Percentiles rank a stretch among this genome's conserved stretches.
Evolutionary conservation across 2,888 invertebrate genomes (phyloP).

Genomic region (Xestoiulus laeticollis): DNA sequence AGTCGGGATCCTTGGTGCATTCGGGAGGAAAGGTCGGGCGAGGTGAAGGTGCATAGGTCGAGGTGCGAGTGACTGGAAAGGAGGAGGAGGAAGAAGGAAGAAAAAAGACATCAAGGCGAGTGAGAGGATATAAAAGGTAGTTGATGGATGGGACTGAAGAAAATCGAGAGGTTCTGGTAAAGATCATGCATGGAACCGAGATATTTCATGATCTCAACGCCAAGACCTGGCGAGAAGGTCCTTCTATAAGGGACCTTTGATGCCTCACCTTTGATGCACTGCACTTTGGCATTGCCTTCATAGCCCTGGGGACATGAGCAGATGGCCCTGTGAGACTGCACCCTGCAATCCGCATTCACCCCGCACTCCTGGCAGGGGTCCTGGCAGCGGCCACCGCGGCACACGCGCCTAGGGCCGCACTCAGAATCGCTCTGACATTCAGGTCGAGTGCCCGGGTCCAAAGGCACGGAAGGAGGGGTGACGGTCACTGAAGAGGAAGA

Average conservation of each 20-base stretch:
- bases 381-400: constrained; percentile 81
- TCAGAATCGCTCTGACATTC: constrained; percentile 54
- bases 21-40: constrained; percentile 40
- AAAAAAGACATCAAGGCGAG: not conserved
- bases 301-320: constrained; percentile 88
- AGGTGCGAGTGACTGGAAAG: not conserved
- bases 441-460: not conserved
- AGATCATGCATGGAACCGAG: not conserved
- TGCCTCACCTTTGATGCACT: constrained; percentile 54
- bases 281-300: constrained; percentile 64
- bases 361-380: constrained; percentile 85
- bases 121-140: not conserved
- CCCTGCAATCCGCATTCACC: constrained; percentile 82
- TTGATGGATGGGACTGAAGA: not conserved
- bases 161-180: no score
- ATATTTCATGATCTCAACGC: not conserved
- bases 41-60: not conserved
- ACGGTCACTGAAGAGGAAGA: constrained; percentile 43
- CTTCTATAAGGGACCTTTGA: not conserved
- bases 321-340: constrained; percentile 82
- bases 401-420: constrained; percentile 62
- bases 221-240: not conserved
- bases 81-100: not conserved
- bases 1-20: constrained; percentile 54
- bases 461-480: constrained; percentile 46